Percentiles rank a stretch among this genome's conserved stretches.
Conservation (phyloP, 2,888 invertebrate species). For the Trachelus troglodyta region DNA sequence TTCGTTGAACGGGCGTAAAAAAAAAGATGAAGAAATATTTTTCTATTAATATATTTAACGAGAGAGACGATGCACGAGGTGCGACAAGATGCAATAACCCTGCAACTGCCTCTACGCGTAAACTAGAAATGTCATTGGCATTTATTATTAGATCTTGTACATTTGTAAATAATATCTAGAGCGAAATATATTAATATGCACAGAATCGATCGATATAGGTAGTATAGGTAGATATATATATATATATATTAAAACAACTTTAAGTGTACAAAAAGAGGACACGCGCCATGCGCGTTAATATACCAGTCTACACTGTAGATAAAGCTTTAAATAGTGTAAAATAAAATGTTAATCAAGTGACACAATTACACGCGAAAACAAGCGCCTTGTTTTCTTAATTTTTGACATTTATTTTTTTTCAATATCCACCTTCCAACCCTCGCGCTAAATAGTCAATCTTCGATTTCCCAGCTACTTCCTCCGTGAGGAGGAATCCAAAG, state of each 20-base stretch:
- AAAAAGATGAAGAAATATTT: conserved; percentile 24
- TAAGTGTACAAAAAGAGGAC: too few relatives aligned
- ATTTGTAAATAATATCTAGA: too few relatives aligned
- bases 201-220: too few relatives aligned
- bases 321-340: conserved; percentile 9
- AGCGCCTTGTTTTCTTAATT: too few relatives aligned
- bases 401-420: too few relatives aligned
- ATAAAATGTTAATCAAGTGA: neutral
- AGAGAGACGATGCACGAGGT: conserved; percentile 28
- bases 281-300: too few relatives aligned
- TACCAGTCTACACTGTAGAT: conserved; percentile 2
- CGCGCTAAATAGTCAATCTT: neutral
- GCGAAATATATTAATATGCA: too few relatives aligned
- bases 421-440: neutral
- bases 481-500: neutral
- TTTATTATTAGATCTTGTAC: too few relatives aligned
- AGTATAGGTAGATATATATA: too few relatives aligned
- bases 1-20: conserved; percentile 15
- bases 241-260: too few relatives aligned
- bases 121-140: neutral
- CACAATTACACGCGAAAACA: neutral
- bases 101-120: conserved; percentile 7
- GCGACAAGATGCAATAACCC: conserved; percentile 31
- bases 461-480: neutral
- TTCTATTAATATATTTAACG: conserved; percentile 23